phyloP scores from a whole-genome alignment of 2,113 vertebrate species.

The Mungos mungo region DNA sequence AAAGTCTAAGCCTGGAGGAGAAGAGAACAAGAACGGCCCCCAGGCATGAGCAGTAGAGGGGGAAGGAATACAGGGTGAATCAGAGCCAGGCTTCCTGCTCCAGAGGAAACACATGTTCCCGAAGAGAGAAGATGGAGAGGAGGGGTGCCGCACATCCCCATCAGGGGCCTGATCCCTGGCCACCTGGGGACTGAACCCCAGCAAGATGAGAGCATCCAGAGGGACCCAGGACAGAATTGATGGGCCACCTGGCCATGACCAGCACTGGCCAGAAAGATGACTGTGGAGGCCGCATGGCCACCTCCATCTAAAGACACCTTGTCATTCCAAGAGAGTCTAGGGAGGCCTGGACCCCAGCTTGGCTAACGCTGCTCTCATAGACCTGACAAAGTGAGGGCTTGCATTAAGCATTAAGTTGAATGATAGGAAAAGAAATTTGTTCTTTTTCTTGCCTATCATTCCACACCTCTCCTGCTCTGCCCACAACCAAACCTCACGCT shows the following conservation, averaged over 20 bases:
- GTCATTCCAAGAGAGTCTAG: neutral
- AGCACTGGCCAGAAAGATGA: neutral
- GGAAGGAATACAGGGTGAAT: neutral
- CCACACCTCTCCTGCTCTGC: rapidly evolving
- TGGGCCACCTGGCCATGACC: rapidly evolving
- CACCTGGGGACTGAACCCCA: neutral
- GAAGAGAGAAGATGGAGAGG: neutral
- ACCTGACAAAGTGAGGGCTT: neutral
- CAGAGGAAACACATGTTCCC: too few species aligned
- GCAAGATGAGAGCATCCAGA: neutral
- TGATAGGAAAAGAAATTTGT: neutral
- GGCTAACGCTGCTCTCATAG: neutral
- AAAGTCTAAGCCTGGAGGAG: neutral
- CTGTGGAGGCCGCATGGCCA: neutral
- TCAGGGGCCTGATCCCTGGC: too few species aligned
- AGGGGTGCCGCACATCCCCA: rapidly evolving
- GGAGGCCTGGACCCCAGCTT: neutral
- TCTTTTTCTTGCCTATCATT: neutral
- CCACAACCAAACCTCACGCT: rapidly evolving
- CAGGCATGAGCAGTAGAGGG: neutral
- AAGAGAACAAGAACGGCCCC: neutral
- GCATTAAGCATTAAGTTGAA: neutral
- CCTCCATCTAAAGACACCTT: neutral
- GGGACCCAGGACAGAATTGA: too few species aligned
- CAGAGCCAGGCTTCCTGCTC: neutral